Evolutionary conservation across 2,797 vertebrate genomes (phyloP), one percentile per base, ranked within the genome.

Genomic region (Tadarida brasiliensis): DNA sequence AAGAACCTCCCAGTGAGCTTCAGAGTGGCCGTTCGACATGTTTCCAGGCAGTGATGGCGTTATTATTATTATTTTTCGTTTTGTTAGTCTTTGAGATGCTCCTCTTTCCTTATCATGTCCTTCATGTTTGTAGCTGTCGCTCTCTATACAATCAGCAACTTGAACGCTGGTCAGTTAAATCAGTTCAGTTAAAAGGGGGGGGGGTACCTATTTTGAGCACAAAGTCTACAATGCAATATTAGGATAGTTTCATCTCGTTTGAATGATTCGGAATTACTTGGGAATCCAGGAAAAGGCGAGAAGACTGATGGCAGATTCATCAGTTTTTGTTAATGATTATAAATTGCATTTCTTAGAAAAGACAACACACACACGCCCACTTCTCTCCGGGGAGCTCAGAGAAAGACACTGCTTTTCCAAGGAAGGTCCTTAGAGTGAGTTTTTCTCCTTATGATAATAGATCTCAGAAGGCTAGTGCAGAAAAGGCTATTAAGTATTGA

Each of bases 291-390:
- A 83, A 94, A 87, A 87, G 19, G 17, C 44, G 78, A 88, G 54
- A 82, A 35, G 39, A 44, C 39, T 90, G 81, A 88, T 61, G 76
- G 80, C 11, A 78, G 73, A 88, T 33, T 78, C 15, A 56, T 90
- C 51, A 19, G 16, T 68, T 94, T 94, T 92, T 96, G 51, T 94
- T 82, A 91, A 94, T 63, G 68, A 80, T 80, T 51, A 80, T 35
- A 91, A 96, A 91, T 94, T 70, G 20, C 2, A 7, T 94, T 93
- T 78, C 76, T 92, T 90, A 78, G 49, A 93, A 88, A 54, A 71
- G 56, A 59, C 33, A 84, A 26, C 20, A 26, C 35, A 67, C 17
- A 24, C 7, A 11, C 7, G 8, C 56, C 16, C 30, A 63, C 14
- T 56, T 19, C 59, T 77, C 59, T 68, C 68, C 12, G 59, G 15